Evolutionary conservation across 2,888 invertebrate genomes (phyloP), one percentile per base, ranked within the genome.

Genomic region (Marasmarcha lunaedactyla): DNA sequence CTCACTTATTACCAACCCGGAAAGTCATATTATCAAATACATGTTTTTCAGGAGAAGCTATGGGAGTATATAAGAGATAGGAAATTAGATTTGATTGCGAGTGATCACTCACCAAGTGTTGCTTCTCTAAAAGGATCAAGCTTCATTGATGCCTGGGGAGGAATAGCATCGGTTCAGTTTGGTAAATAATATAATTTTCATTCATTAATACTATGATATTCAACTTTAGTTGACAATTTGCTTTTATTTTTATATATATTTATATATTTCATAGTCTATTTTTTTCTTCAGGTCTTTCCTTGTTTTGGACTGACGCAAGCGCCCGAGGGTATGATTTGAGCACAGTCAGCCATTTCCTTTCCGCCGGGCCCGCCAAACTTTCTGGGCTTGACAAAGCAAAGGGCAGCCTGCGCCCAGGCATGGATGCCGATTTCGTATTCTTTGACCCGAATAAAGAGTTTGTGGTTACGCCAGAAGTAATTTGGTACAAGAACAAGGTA

Each of bases 151-250:
- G 90, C 91, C 15, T 90, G 90, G 90, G 90, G 90, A 25, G 91
- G 91, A 36, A 89, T 92, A 43, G 88, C 90, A 1, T 90, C 90
- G 0, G 68, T 91, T 14, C 91, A 91, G 59, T 88, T 91, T 59
- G 89, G 90, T 87, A 66, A 52, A 54, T 43, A 33, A 14, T 14
- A 2, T 14, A 3, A 11, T 9, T 30, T 13, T 26, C n/a, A n/a
- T n/a, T n/a, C n/a, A n/a, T n/a, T n/a, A n/a, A n/a, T n/a, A n/a
- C n/a, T n/a, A n/a, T n/a, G n/a, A n/a, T n/a, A n/a, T n/a, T n/a
- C n/a, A n/a, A n/a, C n/a, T n/a, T n/a, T n/a, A n/a, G n/a, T n/a
- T n/a, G n/a, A n/a, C n/a, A n/a, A n/a, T n/a, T n/a, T n/a, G n/a
- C n/a, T n/a, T n/a, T n/a, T n/a, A n/a, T n/a, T n/a, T n/a, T n/a